Base-by-base conservation (phyloP, 2,113 vertebrate species). In the Uropsilus gracilis region DNA sequence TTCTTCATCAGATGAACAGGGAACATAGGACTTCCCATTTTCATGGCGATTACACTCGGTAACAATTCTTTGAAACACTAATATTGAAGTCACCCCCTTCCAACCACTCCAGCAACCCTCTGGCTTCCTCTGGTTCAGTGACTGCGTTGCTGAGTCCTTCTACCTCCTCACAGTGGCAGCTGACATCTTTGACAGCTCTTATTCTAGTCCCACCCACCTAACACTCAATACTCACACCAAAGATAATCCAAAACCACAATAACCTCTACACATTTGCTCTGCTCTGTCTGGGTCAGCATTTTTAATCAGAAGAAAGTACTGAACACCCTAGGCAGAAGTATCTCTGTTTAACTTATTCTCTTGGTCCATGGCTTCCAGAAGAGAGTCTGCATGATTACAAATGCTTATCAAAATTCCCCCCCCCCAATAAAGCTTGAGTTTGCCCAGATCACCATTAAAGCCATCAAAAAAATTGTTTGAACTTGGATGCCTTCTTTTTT, bases 221-320 rank as follows among this genome's bases (percentile, higher is more conserved):
- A 32, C 12, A 37, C 28, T 48, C 89, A 30, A 76, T 57, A 50
- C 64, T 68, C 69, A 48, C 6, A 5, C 14, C 64, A 50, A 82
- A 89, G 88, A 57, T 0, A 57, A 48, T 83, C 86, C 89, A 64
- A 46, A 55, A 59, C 39, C 2, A 0, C 83, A 59, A 89, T 89
- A 66, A 91, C 71, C 78, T 86, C 73, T 10, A 18, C 28, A 55
- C 26, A 0, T 4, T 16, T 0, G 9, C 73, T 86, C 55, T 8
- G 16, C 37, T 93, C 69, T n/a, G 86, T 64, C 64, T 6, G 50
- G 77, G 50, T 61, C 80, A 66, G 91, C 1, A 12, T 48, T 95
- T 95, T 96, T 76, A 89, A 95, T 96, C 84, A 71, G 57, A 39
- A 37, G 72, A 89, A 68, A 93, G 11, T 53, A 80, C 24, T 80